phyloP scores from a whole-genome alignment of 2,113 vertebrate species.

The Brachyhypopomus occidentalis region DNA sequence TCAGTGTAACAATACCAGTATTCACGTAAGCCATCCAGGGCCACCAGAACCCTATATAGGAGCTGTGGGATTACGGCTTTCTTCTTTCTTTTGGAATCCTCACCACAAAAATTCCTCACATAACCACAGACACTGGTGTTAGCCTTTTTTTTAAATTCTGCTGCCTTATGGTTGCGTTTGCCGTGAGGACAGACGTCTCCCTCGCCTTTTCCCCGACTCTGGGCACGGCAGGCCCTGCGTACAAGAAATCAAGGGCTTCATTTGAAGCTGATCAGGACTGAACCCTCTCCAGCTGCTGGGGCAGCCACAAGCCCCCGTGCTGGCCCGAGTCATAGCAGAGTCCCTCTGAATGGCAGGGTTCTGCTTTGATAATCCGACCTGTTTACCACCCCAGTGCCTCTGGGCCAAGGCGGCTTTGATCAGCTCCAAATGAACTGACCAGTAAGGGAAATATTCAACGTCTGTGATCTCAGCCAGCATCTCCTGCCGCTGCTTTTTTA shows the following conservation, averaged over 20 bases:
- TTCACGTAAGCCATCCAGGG: slow-evolving; percentile 18
- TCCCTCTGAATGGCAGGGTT: slow-evolving; percentile 69
- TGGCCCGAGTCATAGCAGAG: slow-evolving; percentile 70
- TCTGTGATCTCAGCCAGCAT: slow-evolving; percentile 48
- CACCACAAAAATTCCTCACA: slow-evolving; percentile 25
- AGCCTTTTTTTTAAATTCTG: background rate
- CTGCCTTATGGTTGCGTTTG: slow-evolving; percentile 24
- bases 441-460: slow-evolving; percentile 78
- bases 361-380: slow-evolving; percentile 75
- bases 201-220: too few species aligned
- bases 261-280: slow-evolving; percentile 49
- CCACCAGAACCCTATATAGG: slow-evolving; percentile 7
- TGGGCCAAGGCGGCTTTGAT: slow-evolving; percentile 69
- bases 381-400: slow-evolving; percentile 71
- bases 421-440: slow-evolving; percentile 73
- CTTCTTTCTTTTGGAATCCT: slow-evolving; percentile 4
- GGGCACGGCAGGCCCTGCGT: slow-evolving; percentile 11
- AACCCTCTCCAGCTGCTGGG: slow-evolving; percentile 58
- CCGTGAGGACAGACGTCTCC: slow-evolving; percentile 3
- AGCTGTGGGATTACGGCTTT: slow-evolving; percentile 3
- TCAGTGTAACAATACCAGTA: slow-evolving; percentile 34
- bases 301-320: slow-evolving; percentile 49
- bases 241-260: slow-evolving; percentile 13
- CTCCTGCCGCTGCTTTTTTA: slow-evolving; percentile 15
- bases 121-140: background rate